A percentile compares a stretch with the other conserved stretches of the same genome.
Evolutionary conservation across 2,113 vertebrate species (phyloP).

Genomic region (Dasyurus viverrinus): DNA sequence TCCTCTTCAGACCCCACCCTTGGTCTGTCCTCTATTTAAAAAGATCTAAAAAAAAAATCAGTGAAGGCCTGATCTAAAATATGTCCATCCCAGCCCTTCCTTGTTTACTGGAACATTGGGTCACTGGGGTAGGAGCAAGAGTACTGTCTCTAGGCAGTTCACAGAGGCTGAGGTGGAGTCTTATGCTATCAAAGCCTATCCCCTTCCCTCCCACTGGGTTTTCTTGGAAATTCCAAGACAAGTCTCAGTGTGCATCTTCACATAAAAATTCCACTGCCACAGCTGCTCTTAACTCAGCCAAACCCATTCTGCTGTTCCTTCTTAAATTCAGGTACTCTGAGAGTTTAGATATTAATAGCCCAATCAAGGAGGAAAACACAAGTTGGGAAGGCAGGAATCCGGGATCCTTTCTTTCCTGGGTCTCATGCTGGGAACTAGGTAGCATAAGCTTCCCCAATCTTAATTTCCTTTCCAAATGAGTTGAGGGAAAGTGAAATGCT

Average conservation of each 20-base stretch:
- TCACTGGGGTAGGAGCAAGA: conserved; percentile 69
- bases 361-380: no score
- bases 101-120: conserved; percentile 78
- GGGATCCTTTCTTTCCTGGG: neutral
- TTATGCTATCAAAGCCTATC: conserved; percentile 62
- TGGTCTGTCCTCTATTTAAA: conserved; percentile 51
- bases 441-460: neutral
- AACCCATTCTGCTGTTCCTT: neutral
- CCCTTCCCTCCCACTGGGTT: conserved; percentile 66
- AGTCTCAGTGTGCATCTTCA: conserved; percentile 58
- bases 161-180: conserved; percentile 16
- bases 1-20: neutral
- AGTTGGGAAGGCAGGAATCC: neutral
- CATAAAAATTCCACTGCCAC: conserved; percentile 59
- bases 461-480: neutral
- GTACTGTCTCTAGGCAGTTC: conserved; percentile 37
- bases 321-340: conserved; percentile 24
- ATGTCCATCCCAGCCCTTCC: conserved; percentile 49
- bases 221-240: conserved; percentile 67
- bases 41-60: conserved; percentile 56
- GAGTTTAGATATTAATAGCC: conserved; percentile 18
- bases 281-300: conserved; percentile 60
- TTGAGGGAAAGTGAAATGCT: conserved; percentile 1
- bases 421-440: neutral
- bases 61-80: conserved; percentile 63